phyloP scores from a whole-genome alignment of 2,797 vertebrate species.

The Sebastes steindachneri region DNA sequence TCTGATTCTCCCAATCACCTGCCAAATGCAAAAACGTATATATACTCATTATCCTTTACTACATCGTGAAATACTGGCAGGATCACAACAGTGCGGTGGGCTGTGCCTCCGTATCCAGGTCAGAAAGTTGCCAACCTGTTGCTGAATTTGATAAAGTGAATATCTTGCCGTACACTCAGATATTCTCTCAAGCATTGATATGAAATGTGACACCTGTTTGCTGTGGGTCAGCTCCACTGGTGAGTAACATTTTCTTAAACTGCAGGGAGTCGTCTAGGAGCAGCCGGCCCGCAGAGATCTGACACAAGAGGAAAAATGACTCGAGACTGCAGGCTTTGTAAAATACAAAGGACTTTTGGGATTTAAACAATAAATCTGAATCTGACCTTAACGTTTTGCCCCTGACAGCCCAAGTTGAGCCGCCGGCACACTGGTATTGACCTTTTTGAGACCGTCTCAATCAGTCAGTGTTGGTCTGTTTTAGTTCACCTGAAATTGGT shows the following conservation, averaged over 20 bases:
- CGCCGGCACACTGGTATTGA: not conserved
- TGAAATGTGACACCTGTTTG: not conserved
- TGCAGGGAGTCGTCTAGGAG: not conserved
- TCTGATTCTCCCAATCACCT: not conserved
- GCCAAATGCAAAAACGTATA: not conserved
- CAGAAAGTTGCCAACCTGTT: not conserved
- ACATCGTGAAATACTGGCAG: not conserved
- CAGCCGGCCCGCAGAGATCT: not conserved
- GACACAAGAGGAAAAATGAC: not conserved
- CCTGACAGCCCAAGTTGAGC: not conserved
- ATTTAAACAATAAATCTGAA: slow-evolving; percentile 3
- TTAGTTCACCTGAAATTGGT: not conserved
- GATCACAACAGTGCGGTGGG: not conserved
- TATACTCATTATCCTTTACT: not conserved
- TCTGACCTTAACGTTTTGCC: not conserved
- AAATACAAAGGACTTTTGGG: not conserved
- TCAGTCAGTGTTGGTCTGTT: slow-evolving; percentile 4
- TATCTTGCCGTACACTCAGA: not conserved
- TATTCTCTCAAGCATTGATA: not conserved
- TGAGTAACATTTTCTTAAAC: not conserved
- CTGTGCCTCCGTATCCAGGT: not conserved
- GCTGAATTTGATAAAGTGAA: not conserved
- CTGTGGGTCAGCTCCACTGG: not conserved
- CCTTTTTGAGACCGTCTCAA: slow-evolving; percentile 16
- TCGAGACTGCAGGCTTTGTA: not conserved